Conservation (phyloP, 2,797 vertebrate species). For the Betta splendens region DNA sequence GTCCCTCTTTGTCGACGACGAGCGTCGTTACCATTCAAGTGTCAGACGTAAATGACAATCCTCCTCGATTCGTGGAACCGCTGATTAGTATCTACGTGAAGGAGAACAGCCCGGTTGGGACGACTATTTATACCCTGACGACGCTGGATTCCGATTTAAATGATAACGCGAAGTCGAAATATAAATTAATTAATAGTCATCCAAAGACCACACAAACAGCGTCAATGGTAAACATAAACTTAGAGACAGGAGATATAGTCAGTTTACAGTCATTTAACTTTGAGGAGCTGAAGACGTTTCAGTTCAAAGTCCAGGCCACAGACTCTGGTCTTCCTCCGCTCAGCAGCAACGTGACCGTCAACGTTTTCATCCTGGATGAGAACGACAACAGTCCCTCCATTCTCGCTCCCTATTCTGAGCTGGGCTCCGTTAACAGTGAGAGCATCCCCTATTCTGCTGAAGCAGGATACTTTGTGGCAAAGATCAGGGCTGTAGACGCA, state of each 20-base stretch:
- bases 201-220: conserved; percentile 70
- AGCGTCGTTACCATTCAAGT: conserved; percentile 57
- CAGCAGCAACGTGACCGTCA: conserved; percentile 67
- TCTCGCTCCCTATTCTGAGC: no score
- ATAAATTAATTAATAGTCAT: conserved; percentile 77
- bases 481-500: no score
- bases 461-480: no score
- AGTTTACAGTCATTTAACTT: conserved; percentile 70
- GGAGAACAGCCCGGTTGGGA: conserved; percentile 68
- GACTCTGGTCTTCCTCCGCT: conserved; percentile 79
- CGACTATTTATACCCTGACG: conserved; percentile 49
- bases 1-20: conserved; percentile 58
- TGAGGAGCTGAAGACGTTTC: conserved; percentile 66
- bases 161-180: conserved; percentile 84
- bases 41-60: conserved; percentile 76
- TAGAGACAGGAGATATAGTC: conserved; percentile 79
- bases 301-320: conserved; percentile 78
- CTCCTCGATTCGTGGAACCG: conserved; percentile 59
- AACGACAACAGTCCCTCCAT: no score
- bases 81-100: conserved; percentile 64
- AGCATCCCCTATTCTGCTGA: no score
- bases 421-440: no score
- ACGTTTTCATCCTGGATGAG: conserved; percentile 64
- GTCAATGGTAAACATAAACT: conserved; percentile 83
- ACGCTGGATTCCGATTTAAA: conserved; percentile 63